Conservation (phyloP, 2,113 vertebrate genomes). For the Zapornia atra region DNA sequence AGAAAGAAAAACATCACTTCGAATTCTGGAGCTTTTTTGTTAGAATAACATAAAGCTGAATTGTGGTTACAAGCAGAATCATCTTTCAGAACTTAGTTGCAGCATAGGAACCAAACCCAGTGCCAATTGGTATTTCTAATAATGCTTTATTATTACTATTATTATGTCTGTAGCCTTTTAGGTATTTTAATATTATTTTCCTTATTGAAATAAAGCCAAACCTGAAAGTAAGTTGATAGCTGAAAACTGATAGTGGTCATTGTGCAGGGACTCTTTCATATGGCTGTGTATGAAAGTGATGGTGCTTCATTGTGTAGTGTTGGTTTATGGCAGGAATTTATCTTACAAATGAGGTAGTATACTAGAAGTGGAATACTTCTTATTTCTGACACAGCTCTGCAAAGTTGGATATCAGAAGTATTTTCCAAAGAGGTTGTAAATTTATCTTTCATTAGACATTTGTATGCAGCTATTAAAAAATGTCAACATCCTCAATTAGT, state of each 20-base stretch:
- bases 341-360: background rate
- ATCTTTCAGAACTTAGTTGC: background rate
- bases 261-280: background rate
- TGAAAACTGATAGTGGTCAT: background rate
- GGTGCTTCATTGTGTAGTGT: background rate
- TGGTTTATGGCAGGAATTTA: background rate
- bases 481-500: background rate
- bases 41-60: background rate
- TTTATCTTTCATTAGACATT: background rate
- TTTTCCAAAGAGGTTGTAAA: background rate
- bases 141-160: background rate
- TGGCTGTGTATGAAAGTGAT: background rate
- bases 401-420: background rate
- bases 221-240: background rate
- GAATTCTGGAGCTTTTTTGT: background rate
- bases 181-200: background rate
- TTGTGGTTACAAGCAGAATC: background rate
- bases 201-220: background rate
- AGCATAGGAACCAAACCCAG: fast-evolving
- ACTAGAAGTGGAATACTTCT: background rate
- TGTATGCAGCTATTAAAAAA: background rate
- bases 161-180: background rate
- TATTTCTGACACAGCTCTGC: background rate
- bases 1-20: background rate
- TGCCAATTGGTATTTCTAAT: background rate